A percentile compares a stretch with the other conserved stretches of the same genome.
These are phyloP conservation scores for Picus viridis DNA, from an alignment of 2,797 vertebrate genomes.

Conservation along the genomic window DNA sequence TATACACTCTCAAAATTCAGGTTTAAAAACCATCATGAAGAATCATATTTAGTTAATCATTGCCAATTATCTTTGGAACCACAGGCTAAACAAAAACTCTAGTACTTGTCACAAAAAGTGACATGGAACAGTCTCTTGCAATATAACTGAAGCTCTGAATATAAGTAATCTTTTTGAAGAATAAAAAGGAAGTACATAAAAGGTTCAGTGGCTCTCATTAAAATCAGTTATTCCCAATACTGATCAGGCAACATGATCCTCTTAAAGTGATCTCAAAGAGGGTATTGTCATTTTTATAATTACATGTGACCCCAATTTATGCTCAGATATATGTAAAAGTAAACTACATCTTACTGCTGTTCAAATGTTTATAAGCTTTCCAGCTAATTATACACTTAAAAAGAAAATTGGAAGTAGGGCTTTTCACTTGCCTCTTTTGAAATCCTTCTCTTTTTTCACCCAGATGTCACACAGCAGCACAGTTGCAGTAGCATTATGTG, in stretches of 20 bases:
- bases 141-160: constrained; percentile 1
- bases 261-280: neutral
- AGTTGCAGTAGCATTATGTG: neutral
- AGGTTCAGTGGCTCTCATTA: neutral
- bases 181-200: neutral
- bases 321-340: neutral
- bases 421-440: neutral
- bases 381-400: neutral
- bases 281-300: constrained; percentile 20
- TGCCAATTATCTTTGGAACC: constrained; percentile 18
- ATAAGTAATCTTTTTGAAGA: constrained; percentile 12
- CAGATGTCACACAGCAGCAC: neutral
- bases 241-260: constrained; percentile 2
- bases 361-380: constrained; percentile 40
- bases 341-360: constrained; percentile 11
- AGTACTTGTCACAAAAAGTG: neutral
- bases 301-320: neutral
- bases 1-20: neutral
- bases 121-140: constrained; percentile 8
- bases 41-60: constrained; percentile 32
- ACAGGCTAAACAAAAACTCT: neutral
- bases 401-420: neutral
- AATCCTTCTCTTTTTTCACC: neutral
- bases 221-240: neutral
- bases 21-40: constrained; percentile 12